phyloP scores from a whole-genome alignment of 2,888 invertebrate species.

The Hybos culiciformis region DNA sequence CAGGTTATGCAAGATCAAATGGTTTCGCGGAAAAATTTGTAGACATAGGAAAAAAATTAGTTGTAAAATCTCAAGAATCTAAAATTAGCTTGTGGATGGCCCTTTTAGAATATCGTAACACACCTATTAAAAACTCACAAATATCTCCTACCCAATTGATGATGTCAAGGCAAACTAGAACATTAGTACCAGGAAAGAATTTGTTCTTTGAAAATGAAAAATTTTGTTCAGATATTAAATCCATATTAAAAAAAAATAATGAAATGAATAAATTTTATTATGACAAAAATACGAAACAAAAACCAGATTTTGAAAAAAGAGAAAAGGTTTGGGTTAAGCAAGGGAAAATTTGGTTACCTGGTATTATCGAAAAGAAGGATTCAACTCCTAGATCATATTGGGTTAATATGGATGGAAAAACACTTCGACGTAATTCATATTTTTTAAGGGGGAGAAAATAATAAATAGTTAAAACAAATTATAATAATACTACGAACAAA shows the following conservation, averaged over 20 bases:
- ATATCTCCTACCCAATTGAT: slow-evolving; percentile 1
- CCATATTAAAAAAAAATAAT: neutral
- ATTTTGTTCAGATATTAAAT: neutral
- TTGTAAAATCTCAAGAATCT: slow-evolving; percentile 1
- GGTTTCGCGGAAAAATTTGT: neutral
- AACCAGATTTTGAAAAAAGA: neutral
- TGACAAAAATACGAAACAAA: neutral
- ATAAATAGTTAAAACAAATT: too few species aligned
- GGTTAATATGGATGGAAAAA: too few species aligned
- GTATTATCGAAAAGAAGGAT: too few species aligned
- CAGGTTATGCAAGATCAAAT: neutral
- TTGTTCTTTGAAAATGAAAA: neutral
- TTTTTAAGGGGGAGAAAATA: too few species aligned
- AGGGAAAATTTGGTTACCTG: too few species aligned
- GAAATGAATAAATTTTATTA: neutral
- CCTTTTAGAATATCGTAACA: slow-evolving; percentile 3
- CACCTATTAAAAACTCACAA: neutral
- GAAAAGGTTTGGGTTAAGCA: too few species aligned
- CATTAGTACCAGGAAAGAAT: neutral
- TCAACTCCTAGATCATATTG: too few species aligned
- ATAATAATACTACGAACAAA: too few species aligned
- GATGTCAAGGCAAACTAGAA: slow-evolving; percentile 2
- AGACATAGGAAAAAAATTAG: neutral
- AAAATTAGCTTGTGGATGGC: neutral
- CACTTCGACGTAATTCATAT: too few species aligned